These are phyloP conservation scores for Acrobasis suavella DNA, from an alignment of 2,888 invertebrate genomes.

Conservation along the genomic window DNA sequence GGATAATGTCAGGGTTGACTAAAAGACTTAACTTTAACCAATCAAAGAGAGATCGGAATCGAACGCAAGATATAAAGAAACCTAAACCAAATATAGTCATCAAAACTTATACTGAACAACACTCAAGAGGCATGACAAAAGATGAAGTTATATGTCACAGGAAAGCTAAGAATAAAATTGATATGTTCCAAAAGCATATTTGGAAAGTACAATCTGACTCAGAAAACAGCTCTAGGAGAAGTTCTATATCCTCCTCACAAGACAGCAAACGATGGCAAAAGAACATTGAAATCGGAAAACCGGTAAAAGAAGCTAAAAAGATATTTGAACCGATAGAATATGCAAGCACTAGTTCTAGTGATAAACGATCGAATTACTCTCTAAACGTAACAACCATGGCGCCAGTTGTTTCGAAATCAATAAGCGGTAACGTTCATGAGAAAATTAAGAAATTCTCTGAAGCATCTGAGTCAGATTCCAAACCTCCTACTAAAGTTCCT, in stretches of 20 bases:
- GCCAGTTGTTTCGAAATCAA: constrained; percentile 52
- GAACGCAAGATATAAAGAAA: constrained; percentile 45
- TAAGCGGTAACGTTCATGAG: constrained; percentile 70
- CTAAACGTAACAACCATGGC: constrained; percentile 43
- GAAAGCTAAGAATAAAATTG: constrained; percentile 74
- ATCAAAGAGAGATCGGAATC: constrained; percentile 60
- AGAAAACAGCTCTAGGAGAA: constrained; percentile 62
- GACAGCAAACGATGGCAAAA: constrained; percentile 49
- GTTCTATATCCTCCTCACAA: constrained; percentile 63
- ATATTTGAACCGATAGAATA: constrained; percentile 60
- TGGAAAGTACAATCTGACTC: constrained; percentile 67
- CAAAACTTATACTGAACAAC: constrained; percentile 68
- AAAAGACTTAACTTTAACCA: constrained; percentile 68
- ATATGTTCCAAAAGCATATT: constrained; percentile 77
- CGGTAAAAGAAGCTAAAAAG: constrained; percentile 63
- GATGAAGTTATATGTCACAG: constrained; percentile 69
- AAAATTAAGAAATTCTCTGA: constrained; percentile 72
- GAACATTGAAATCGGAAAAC: constrained; percentile 37
- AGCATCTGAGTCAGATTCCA: constrained; percentile 48
- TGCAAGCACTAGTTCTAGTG: constrained; percentile 49
- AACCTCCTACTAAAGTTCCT: constrained; percentile 55
- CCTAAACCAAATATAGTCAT: constrained; percentile 69
- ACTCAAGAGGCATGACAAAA: constrained; percentile 57
- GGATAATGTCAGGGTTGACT: constrained; percentile 65
- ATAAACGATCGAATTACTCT: constrained; percentile 48